phyloP scores from a whole-genome alignment of 92 coral and sea anemone species.

The Epizoanthus scotinus region DNA sequence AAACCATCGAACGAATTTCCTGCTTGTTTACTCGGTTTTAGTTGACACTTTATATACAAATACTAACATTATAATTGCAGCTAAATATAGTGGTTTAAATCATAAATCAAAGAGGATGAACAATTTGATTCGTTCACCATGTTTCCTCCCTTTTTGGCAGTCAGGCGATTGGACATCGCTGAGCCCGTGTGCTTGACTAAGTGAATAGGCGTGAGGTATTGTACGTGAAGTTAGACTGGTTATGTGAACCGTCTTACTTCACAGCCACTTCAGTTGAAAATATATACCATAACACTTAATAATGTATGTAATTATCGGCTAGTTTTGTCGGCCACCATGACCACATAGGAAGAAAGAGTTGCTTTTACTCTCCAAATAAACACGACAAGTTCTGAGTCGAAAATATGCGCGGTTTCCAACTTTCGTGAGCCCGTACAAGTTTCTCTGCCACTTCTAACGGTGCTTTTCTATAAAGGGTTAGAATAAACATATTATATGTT shows the following conservation, averaged over 20 bases:
- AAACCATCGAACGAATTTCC: neutral
- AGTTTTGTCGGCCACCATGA: neutral
- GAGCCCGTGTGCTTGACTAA: no score
- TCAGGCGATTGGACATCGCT: neutral
- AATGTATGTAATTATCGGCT: neutral
- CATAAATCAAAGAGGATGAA: constrained; percentile 25
- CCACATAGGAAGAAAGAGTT: neutral
- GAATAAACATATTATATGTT: neutral
- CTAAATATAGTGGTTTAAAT: constrained; percentile 15
- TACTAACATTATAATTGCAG: constrained; percentile 9
- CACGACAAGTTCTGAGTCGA: neutral
- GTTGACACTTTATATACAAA: neutral
- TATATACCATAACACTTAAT: neutral
- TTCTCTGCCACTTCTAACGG: neutral
- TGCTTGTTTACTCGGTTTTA: neutral
- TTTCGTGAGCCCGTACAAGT: neutral
- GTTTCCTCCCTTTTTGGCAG: no score
- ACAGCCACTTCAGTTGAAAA: neutral
- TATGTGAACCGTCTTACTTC: no score
- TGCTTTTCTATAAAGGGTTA: neutral
- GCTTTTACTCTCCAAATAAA: neutral
- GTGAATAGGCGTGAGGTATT: no score
- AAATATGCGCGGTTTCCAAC: neutral
- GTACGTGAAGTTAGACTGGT: no score
- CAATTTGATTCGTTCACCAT: neutral